Base-by-base conservation (phyloP, 2,888 invertebrate species). In the Flabesymbios commensalis region DNA sequence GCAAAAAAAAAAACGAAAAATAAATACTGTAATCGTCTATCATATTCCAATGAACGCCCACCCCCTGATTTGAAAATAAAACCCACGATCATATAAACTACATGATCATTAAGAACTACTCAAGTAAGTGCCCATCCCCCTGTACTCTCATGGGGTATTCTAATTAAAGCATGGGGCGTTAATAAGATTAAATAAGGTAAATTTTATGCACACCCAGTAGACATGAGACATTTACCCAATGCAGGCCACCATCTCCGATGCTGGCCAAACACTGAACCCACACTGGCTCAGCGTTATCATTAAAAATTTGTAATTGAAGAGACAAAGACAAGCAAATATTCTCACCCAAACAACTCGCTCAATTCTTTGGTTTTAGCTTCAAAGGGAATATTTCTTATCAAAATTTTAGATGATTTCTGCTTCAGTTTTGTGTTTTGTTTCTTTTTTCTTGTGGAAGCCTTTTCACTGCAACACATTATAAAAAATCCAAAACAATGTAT, bases 351-450 rank as follows among this genome's bases (percentile, higher is more conserved):
- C 71, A 97, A 87, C 82, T 95, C 92, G 53, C 87, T 86, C 58
- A 85, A 67, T 74, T 85, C 85, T 56, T 78, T 73, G 28, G 67
- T 61, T 51, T 90, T 93, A 0, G 96, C 96, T 85, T 98, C 93
- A 87, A 99, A 99, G 0, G 98, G 95, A 70, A 99, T 89, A 83
- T 99, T 99, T 68, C 93, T 86, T 0, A 97, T 92, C 3, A 97
- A 85, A 68, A 99, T 91, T 85, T 98, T 99, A 0, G 92, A 89
- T 1, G 84, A 82, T 7, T 75, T 82, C 43, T 74, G 74, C 61
- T 74, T 74, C 59, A 74, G 75, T 26, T 55, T 63, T 10, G 61
- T 42, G 45, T 67, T 56, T 49, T 63, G 47, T 49, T 54, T 57
- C 47, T 67, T 62, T 24, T 42, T 39, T 22, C 19, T 5, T 19